Percentiles rank a stretch among this genome's conserved stretches.
Evolutionary conservation across 2,113 vertebrate species (phyloP).

Genomic region (Dasyurus viverrinus): DNA sequence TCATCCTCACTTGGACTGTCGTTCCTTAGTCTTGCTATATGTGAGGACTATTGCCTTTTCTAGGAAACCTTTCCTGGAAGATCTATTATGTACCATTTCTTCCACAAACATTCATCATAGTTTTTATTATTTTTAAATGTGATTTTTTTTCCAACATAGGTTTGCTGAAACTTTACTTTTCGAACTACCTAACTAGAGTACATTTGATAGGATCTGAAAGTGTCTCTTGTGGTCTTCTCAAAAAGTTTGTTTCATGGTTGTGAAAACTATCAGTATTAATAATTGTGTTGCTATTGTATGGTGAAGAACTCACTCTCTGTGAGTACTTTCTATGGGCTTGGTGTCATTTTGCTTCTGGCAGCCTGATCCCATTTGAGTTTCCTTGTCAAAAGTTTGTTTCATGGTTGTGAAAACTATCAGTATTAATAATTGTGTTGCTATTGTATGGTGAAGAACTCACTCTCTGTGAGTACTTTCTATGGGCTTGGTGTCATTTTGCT

Average conservation of each 20-base stretch:
- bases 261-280: not conserved
- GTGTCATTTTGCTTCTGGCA: not conserved
- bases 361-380: not conserved
- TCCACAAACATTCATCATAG: not conserved
- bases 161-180: not conserved
- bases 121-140: not conserved
- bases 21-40: not conserved
- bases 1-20: not conserved
- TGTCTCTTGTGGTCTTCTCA: not conserved
- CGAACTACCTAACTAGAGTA: not conserved
- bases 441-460: too few species aligned
- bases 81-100: not conserved
- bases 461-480: too few species aligned
- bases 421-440: too few species aligned
- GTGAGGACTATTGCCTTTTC: not conserved
- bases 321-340: conserved; percentile 6
- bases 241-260: not conserved
- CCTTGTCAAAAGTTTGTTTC: not conserved
- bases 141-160: not conserved
- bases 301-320: not conserved
- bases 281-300: not conserved
- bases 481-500: too few species aligned
- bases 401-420: too few species aligned
- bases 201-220: conserved; percentile 10
- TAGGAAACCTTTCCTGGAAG: not conserved